Conservation (phyloP, 2,888 invertebrate species). For the Crocallis elinguaria region DNA sequence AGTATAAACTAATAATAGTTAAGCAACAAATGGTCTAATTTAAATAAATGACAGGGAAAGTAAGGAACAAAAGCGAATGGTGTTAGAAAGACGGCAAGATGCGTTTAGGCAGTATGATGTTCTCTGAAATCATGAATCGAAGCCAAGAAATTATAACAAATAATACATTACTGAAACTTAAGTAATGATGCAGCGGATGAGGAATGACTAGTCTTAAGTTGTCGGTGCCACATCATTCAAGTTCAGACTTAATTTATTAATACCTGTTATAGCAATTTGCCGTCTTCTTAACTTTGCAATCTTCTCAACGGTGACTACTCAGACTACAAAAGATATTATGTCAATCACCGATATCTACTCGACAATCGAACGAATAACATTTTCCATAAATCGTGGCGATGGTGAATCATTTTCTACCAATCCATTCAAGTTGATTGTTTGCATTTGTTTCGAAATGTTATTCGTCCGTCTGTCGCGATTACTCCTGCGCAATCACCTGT, state of each 20-base stretch:
- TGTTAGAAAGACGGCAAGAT: conserved; percentile 84
- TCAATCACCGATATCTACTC: conserved; percentile 20
- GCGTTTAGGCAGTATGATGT: conserved; percentile 75
- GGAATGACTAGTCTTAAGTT: conserved; percentile 53
- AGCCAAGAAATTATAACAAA: conserved; percentile 66
- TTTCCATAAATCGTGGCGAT: background rate
- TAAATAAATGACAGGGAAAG: conserved; percentile 50
- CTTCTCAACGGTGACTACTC: conserved; percentile 31
- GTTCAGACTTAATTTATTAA: conserved; percentile 48
- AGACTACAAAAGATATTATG: conserved; percentile 18
- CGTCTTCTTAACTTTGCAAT: conserved; percentile 70
- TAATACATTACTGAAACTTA: conserved; percentile 64
- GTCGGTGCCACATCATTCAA: conserved; percentile 82
- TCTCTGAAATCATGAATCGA: conserved; percentile 74
- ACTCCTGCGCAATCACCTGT: background rate
- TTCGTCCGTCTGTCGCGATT: conserved; percentile 37
- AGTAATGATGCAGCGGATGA: conserved; percentile 73
- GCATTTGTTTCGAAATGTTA: conserved; percentile 34
- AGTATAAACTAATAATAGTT: background rate
- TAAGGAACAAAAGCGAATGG: conserved; percentile 60
- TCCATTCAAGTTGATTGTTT: background rate
- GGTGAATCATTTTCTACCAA: background rate
- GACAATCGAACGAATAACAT: conserved; percentile 45
- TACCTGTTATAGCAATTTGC: conserved; percentile 77
- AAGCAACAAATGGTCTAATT: background rate